Percentiles rank a stretch among this genome's conserved stretches.
These are phyloP conservation scores for Vimba vimba DNA, from an alignment of 2,113 vertebrate species.

Conservation along the genomic window DNA sequence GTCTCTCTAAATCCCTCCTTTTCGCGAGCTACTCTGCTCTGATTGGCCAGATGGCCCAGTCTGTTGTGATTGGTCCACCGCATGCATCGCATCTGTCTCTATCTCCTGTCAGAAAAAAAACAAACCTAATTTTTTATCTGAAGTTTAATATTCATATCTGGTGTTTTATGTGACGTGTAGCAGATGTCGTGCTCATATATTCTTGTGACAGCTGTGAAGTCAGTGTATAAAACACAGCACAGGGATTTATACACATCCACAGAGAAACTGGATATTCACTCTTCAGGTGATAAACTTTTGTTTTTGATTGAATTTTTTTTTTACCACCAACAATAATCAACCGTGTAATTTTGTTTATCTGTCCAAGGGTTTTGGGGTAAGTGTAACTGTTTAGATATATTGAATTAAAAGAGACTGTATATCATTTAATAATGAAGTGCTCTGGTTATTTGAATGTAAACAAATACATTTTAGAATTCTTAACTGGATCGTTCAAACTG, in stretches of 20 bases:
- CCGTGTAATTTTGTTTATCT: neutral
- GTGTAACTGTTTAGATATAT: neutral
- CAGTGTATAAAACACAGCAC: neutral
- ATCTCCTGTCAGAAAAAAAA: too few species aligned
- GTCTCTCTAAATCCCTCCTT: too few species aligned
- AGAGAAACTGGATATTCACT: neutral
- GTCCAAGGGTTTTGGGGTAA: neutral
- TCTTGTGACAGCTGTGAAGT: neutral
- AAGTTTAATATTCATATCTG: too few species aligned
- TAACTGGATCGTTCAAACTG: too few species aligned
- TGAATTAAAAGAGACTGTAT: neutral
- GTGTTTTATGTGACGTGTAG: neutral
- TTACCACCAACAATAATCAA: neutral
- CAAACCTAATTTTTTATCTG: too few species aligned
- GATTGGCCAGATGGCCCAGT: too few species aligned
- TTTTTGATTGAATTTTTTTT: neutral
- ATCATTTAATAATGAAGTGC: neutral
- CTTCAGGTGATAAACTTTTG: neutral
- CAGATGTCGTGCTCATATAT: neutral
- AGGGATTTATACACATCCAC: neutral
- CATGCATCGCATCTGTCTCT: too few species aligned
- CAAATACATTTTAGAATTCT: neutral
- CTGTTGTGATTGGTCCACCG: too few species aligned
- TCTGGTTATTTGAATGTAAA: neutral
- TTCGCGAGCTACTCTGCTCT: too few species aligned